phyloP scores from a whole-genome alignment of 2,797 vertebrate genomes.

The Lophotriccus pileatus region DNA sequence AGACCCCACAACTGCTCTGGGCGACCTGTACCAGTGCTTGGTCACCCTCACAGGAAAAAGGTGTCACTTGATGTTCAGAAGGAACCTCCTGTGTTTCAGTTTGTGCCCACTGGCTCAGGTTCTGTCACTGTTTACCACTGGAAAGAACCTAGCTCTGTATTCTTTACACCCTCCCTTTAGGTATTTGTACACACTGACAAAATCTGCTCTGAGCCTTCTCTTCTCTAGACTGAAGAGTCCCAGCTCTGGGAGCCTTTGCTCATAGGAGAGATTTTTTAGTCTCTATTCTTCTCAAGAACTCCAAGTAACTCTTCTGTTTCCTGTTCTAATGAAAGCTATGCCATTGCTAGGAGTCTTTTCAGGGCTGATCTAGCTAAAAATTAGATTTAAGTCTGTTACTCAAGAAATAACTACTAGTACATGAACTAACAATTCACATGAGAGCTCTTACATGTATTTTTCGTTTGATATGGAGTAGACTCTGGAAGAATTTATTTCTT shows the following conservation, averaged over 20 bases:
- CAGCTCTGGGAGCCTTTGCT: not conserved
- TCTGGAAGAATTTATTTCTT: not conserved
- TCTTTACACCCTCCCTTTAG: not conserved
- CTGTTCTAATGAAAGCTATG: not conserved
- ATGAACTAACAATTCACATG: not conserved
- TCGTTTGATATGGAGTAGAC: not conserved
- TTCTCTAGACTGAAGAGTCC: not conserved
- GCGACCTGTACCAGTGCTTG: not conserved
- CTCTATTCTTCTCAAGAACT: not conserved
- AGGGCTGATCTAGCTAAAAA: not conserved
- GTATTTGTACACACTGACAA: not conserved
- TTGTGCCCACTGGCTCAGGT: not conserved
- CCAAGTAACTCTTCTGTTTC: not conserved
- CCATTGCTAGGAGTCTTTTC: not conserved
- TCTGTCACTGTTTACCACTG: not conserved
- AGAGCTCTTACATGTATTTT: not conserved
- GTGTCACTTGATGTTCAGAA: not conserved
- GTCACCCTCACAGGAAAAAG: not conserved
- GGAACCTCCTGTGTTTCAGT: not conserved
- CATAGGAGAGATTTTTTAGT: not conserved
- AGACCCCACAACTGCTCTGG: not conserved
- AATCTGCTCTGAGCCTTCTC: not conserved
- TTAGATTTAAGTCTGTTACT: not conserved
- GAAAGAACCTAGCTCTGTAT: not conserved
- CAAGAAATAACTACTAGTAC: not conserved